Percentiles rank a stretch among this genome's conserved stretches.
phyloP scores from a whole-genome alignment of 2,113 vertebrate genomes.

The Dipodomys ordii region DNA sequence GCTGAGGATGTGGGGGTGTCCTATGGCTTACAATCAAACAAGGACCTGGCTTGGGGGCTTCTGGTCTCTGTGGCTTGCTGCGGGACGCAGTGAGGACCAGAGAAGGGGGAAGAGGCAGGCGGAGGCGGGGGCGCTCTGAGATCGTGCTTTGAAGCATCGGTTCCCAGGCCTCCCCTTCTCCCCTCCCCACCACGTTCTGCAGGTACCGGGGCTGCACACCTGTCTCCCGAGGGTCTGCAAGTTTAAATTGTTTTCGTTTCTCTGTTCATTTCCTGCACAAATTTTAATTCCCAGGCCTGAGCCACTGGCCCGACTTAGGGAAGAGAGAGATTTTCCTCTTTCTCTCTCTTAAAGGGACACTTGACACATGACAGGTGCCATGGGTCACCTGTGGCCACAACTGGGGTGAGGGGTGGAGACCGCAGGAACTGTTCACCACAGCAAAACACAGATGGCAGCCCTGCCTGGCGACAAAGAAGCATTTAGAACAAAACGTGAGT shows the following conservation, averaged over 20 bases:
- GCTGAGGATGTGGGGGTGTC: neutral
- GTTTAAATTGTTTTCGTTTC: no score
- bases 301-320: neutral
- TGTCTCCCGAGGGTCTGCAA: no score
- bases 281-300: neutral
- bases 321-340: neutral
- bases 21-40: neutral
- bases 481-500: neutral
- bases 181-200: neutral
- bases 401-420: rapidly evolving
- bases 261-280: neutral
- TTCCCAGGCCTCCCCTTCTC: neutral
- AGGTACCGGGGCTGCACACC: no score
- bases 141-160: no score
- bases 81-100: no score
- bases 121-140: neutral
- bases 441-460: rapidly evolving
- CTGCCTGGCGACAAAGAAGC: no score
- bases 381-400: neutral
- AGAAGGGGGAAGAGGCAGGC: neutral
- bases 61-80: neutral
- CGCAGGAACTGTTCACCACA: neutral
- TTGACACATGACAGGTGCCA: neutral
- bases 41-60: neutral
- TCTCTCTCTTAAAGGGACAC: neutral